These are phyloP conservation scores for Aquatica leii DNA, from an alignment of 2,888 invertebrate genomes.

Conservation along the genomic window DNA sequence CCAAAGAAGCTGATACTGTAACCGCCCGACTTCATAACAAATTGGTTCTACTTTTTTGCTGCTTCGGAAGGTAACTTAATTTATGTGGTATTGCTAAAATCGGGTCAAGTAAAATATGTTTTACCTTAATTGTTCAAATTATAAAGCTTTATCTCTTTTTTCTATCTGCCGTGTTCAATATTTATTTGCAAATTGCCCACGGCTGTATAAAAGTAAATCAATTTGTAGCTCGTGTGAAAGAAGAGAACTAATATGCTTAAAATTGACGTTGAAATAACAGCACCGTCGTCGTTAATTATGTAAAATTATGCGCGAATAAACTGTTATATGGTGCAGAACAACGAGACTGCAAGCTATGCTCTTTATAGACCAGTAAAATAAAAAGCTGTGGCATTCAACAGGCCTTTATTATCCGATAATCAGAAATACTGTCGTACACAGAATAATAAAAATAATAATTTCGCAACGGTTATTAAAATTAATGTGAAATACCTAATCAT, in stretches of 20 bases:
- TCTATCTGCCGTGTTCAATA: constrained; percentile 12
- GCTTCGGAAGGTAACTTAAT: constrained; percentile 19
- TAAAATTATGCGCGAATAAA: constrained; percentile 30
- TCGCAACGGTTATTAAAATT: constrained; percentile 21
- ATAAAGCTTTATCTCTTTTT: constrained; percentile 13
- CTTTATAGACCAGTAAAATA: constrained; percentile 4
- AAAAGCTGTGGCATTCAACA: constrained; percentile 4
- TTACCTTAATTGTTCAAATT: constrained; percentile 25
- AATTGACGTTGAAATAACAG: constrained; percentile 27
- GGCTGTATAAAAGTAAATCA: constrained; percentile 25
- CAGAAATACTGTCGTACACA: neutral
- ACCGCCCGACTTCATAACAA: constrained; percentile 19
- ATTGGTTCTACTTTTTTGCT: constrained; percentile 22
- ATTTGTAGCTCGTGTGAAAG: constrained; percentile 28
- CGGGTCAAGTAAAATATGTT: constrained; percentile 18
- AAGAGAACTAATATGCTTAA: constrained; percentile 27
- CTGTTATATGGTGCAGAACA: constrained; percentile 26
- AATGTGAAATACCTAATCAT: constrained; percentile 21
- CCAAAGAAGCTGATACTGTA: constrained; percentile 11
- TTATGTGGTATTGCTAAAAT: constrained; percentile 16
- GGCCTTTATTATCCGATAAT: neutral
- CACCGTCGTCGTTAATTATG: constrained; percentile 22
- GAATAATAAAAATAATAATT: constrained; percentile 16
- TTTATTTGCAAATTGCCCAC: constrained; percentile 9
- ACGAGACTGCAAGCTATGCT: constrained; percentile 18